phyloP scores from a whole-genome alignment of 2,888 invertebrate genomes.

The Stenolophus ochropezus region DNA sequence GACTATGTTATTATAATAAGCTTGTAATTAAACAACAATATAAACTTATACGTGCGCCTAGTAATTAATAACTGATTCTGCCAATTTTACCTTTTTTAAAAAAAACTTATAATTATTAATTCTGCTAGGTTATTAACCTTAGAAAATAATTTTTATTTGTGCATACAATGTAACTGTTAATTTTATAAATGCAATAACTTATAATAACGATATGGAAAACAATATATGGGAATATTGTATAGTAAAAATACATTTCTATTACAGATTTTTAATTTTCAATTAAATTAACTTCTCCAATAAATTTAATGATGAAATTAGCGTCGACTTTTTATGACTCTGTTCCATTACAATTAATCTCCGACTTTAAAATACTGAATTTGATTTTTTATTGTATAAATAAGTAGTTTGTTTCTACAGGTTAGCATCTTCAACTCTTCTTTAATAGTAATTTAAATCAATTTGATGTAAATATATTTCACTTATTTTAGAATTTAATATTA shows the following conservation, averaged over 20 bases:
- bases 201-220: not conserved
- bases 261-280: too few species aligned
- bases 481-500: conserved; percentile 19
- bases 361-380: too few species aligned
- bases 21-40: not conserved
- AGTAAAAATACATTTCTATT: not conserved
- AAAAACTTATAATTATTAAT: not conserved
- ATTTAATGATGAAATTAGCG: too few species aligned
- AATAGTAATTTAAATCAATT: conserved; percentile 36
- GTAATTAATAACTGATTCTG: not conserved
- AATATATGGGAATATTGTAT: not conserved
- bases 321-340: too few species aligned
- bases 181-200: not conserved
- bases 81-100: not conserved
- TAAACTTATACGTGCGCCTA: not conserved
- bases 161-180: not conserved
- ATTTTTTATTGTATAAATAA: conserved; percentile 12
- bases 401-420: not conserved
- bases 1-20: not conserved
- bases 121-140: not conserved
- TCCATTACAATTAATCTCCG: too few species aligned
- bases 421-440: not conserved
- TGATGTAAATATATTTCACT: conserved; percentile 23
- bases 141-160: not conserved
- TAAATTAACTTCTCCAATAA: too few species aligned